Conservation (phyloP, 2,888 invertebrate species). For the Trachelus tabidus region DNA sequence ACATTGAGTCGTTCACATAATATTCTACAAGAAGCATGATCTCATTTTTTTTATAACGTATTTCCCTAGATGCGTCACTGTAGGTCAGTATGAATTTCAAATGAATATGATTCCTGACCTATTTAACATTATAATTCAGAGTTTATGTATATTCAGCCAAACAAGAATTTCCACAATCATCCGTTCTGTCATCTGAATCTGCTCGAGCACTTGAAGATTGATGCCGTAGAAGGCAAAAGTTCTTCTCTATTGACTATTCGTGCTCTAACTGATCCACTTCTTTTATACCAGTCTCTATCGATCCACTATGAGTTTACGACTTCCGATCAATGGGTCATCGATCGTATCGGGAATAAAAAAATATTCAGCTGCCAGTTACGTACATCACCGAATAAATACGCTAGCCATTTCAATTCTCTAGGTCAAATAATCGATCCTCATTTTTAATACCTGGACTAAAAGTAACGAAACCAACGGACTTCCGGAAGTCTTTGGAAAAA, state of each 20-base stretch:
- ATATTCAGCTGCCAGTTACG: not conserved
- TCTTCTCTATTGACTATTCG: conserved; percentile 15
- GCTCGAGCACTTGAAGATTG: not conserved
- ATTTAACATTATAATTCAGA: not conserved
- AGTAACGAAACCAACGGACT: not conserved
- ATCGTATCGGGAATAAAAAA: not conserved
- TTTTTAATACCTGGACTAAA: not conserved
- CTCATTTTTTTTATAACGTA: not conserved
- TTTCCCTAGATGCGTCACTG: not conserved
- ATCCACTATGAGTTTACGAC: not conserved
- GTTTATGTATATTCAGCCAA: not conserved
- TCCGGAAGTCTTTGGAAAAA: conserved; percentile 30
- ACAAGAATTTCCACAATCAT: not conserved
- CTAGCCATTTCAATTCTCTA: not conserved
- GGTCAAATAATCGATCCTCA: not conserved
- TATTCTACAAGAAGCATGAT: not conserved
- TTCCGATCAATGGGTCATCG: not conserved
- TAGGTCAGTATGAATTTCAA: not conserved
- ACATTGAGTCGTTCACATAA: not conserved
- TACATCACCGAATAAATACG: not conserved
- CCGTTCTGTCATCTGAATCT: not conserved
- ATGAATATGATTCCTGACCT: not conserved
- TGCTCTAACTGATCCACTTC: conserved; percentile 15
- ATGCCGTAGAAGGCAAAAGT: conserved; percentile 30
- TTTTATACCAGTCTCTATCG: not conserved